These are phyloP conservation scores for Apogon talboti DNA, from an alignment of 2,797 vertebrate species.

Conservation along the genomic window DNA sequence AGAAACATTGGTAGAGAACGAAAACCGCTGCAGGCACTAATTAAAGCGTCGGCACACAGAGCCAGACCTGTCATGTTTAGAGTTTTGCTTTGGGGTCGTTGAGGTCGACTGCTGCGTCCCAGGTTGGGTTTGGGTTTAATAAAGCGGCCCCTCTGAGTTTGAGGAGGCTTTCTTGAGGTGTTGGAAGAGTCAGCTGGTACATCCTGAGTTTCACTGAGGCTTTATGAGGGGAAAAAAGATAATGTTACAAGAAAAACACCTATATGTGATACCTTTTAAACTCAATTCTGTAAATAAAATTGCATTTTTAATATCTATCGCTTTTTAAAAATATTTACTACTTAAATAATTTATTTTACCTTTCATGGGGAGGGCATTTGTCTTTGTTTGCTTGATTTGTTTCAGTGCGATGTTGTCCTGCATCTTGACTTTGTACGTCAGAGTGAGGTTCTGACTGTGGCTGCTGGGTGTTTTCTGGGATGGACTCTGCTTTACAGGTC, in stretches of 20 bases:
- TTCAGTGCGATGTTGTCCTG: slow-evolving; percentile 10
- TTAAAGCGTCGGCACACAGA: too few relatives aligned
- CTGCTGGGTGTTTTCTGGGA: neutral
- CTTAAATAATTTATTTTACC: slow-evolving; percentile 36
- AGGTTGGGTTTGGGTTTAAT: slow-evolving; percentile 75
- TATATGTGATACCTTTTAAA: neutral
- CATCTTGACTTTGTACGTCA: neutral
- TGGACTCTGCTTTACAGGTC: neutral
- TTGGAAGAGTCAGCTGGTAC: slow-evolving; percentile 5
- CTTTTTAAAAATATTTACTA: neutral
- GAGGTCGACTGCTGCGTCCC: slow-evolving; percentile 22
- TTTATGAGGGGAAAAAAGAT: slow-evolving; percentile 31
- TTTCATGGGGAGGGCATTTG: neutral
- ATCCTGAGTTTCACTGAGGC: slow-evolving; percentile 21
- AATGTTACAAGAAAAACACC: neutral
- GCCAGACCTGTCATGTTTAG: slow-evolving; percentile 55
- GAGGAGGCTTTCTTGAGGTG: slow-evolving; percentile 32
- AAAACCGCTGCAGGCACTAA: neutral
- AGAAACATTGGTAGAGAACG: neutral
- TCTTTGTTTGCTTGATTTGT: neutral
- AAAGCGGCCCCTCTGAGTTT: slow-evolving; percentile 50
- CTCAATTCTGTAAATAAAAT: neutral
- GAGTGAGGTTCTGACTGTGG: neutral
- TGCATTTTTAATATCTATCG: neutral
- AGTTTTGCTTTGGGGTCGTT: slow-evolving; percentile 1